Base-by-base conservation (phyloP, 92 coral and sea anemone genomes). In the Micromussa lordhowensis region DNA sequence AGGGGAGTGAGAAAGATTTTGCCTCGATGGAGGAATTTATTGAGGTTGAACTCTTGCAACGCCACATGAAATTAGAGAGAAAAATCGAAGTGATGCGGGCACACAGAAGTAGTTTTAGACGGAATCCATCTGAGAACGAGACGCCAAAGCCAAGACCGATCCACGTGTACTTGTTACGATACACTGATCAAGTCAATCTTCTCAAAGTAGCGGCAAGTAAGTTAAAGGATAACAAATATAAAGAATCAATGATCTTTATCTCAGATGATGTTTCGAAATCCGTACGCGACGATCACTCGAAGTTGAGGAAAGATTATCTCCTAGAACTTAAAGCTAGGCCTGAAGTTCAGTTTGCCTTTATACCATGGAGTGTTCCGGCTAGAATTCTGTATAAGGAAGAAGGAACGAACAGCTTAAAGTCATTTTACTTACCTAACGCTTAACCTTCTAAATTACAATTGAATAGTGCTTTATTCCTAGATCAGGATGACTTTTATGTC, bases 251-350 rank as follows among this genome's bases (percentile, higher is more conserved):
- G 82, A 54, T 78, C 18, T 55, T 78, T 10, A 78, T 78, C 28
- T 54, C 68, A 12, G 82, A 78, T 78, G 82, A 54, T 78, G 68
- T 78, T 18, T 78, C 68, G 68, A 78, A 55, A 78, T 11, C 68
- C 29, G 82, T 54, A 78, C 68, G 82, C n/a, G 82, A 78, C 32
- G 63, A 76, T 1, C 35, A 7, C 34, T 78, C 68, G n/a, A 78
- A 78, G 82, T 16, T 78, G 82, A 78, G 82, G 82, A 78, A 78
- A 54, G 29, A 78, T 14, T 29, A 78, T 78, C 82, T 78, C 29
- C 28, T 3, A 78, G 69, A 77, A 75, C 17, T 75, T 75, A 75
- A 77, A 77, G 81, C 81, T 1, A 77, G 7, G 63, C 36, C 81
- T 26, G 40, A 15, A 75, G 29, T 75, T 16, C 31, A 1, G n/a